Conservation (phyloP, 2,113 vertebrate species). For the Muntiacus muntjak region DNA sequence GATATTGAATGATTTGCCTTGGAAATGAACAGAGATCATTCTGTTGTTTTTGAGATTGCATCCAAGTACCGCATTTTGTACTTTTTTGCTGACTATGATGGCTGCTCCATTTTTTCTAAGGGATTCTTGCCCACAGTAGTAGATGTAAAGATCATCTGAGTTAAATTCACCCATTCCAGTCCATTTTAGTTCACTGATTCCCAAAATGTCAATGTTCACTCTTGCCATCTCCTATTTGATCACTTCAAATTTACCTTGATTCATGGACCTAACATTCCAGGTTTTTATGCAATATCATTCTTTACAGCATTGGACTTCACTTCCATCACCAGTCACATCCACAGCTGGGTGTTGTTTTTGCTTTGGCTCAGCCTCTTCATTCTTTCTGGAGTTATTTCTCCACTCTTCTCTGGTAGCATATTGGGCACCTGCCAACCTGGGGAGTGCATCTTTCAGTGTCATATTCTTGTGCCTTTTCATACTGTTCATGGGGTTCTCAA, state of each 20-base stretch:
- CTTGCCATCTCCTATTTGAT: background rate
- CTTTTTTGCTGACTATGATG: background rate
- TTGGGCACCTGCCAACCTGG: background rate
- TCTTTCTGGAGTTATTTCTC: background rate
- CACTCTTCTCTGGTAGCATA: background rate
- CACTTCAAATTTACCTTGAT: background rate
- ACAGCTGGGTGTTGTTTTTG: background rate
- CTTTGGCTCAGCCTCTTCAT: background rate
- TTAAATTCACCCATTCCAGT: background rate
- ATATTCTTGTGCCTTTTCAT: background rate
- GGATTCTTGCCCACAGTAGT: background rate
- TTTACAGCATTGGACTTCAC: background rate
- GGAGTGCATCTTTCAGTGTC: background rate
- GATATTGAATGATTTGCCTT: background rate
- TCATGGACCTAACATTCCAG: background rate
- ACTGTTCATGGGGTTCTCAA: background rate
- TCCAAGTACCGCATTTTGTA: background rate
- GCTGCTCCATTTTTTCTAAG: background rate
- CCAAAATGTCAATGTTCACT: background rate
- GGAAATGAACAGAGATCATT: background rate
- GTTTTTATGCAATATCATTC: background rate
- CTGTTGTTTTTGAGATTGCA: background rate
- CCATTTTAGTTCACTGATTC: background rate
- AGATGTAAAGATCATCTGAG: background rate
- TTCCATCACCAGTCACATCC: background rate